Evolutionary conservation across 1,140 invertebrate species (phyloP), one percentile per base, ranked within the genome.

Genomic region (Bombus sibiricus): DNA sequence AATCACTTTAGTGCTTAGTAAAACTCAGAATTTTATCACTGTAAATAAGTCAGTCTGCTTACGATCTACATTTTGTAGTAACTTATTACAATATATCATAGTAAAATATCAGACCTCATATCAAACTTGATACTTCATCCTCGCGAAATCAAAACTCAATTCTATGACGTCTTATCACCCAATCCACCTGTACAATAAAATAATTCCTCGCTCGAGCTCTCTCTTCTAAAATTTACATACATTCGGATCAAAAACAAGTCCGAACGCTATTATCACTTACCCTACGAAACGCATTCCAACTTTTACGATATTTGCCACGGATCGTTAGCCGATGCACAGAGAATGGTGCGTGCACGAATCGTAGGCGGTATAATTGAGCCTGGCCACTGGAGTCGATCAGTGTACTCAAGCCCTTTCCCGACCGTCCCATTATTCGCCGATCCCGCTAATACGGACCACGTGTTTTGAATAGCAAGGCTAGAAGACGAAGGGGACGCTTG

Each of bases 401-500:
- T 84, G 81, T 69, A 76, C 81, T 76, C 85, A 62, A 71, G 82
- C 74, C 72, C 66, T 81, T 84, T 41, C 75, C 77, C 74, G 69
- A 68, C 59, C 72, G 34, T 59, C 66, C 84, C 85, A 85, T 92
- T 91, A 90, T 91, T 89, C 88, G 85, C 62, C 91, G 84, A 82
- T 88, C 79, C 79, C 75, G 89, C 89, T 92, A 91, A 90, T 92
- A 91, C 86, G 88, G 86, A 88, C 91, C 91, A 91, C 91, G 89
- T 92, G 91, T 90, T 92, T 92, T 92, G 89, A 92, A 92, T 92
- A 79, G 88, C 90, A 82, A 79, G 76, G 69, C 74, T 75, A 89
- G 84, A 88, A 90, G 83, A 86, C 86, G 88, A 68, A 83, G 68
- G 78, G 62, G 57, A 87, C 66, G 47, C 28, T 86, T 76, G 80